phyloP scores from a whole-genome alignment of 2,888 invertebrate genomes.

The Incurvaria masculella region DNA sequence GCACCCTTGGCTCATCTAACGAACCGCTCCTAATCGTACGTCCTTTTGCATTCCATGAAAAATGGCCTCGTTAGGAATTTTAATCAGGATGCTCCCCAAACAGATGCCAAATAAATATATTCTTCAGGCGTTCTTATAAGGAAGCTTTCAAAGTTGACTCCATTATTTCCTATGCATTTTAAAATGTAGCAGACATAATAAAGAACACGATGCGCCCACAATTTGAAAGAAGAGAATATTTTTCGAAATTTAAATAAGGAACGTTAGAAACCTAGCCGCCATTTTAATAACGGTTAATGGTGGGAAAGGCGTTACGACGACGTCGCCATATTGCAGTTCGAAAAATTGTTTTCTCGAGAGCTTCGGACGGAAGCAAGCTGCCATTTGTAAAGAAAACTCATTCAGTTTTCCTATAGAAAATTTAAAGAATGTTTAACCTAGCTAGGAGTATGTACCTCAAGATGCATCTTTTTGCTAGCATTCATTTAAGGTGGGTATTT shows the following conservation, averaged over 20 bases:
- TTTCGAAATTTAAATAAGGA: slow-evolving; percentile 26
- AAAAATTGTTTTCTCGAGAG: background rate
- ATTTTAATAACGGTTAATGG: slow-evolving; percentile 26
- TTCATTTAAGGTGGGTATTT: too few species aligned
- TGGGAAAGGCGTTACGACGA: slow-evolving; percentile 7
- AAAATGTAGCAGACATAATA: slow-evolving; percentile 26
- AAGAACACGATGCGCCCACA: slow-evolving; percentile 29
- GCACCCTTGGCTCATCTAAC: background rate
- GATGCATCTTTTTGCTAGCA: too few species aligned
- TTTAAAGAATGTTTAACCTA: too few species aligned
- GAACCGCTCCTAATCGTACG: background rate
- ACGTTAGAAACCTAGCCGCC: slow-evolving; percentile 18
- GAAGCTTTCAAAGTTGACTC: background rate
- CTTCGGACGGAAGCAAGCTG: too few species aligned
- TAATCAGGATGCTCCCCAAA: background rate
- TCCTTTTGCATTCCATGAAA: background rate
- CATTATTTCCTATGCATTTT: slow-evolving; percentile 13
- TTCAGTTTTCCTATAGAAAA: too few species aligned
- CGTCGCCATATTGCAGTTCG: slow-evolving; percentile 18
- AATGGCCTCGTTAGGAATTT: background rate
- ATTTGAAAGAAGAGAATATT: slow-evolving; percentile 26
- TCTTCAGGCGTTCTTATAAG: background rate
- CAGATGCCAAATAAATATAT: background rate
- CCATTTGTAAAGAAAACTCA: too few species aligned
- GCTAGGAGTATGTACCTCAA: too few species aligned